A percentile compares a stretch with the other conserved stretches of the same genome.
phyloP scores from a whole-genome alignment of 64 coral and sea anemone genomes.

The Stichodactyla helianthus region DNA sequence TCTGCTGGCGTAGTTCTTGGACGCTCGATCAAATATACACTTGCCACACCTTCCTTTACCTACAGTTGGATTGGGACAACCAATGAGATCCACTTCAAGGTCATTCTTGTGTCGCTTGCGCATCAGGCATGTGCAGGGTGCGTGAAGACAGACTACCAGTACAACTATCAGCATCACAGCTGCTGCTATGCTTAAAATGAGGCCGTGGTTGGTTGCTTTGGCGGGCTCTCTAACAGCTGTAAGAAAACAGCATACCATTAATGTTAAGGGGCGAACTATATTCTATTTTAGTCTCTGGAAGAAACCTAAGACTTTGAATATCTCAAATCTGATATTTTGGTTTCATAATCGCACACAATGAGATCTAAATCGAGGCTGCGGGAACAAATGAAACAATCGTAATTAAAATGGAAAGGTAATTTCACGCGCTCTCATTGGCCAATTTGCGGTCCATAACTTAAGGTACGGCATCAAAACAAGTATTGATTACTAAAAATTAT shows the following conservation, averaged over 20 bases:
- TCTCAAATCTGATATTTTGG: no score
- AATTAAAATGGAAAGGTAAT: no score
- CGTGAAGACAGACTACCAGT: slow-evolving; percentile 17
- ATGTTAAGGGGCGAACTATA: neutral
- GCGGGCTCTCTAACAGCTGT: slow-evolving; percentile 3
- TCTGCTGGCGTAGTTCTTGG: slow-evolving; percentile 12
- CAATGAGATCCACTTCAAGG: slow-evolving; percentile 14
- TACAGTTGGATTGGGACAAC: slow-evolving; percentile 18
- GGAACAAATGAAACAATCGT: no score
- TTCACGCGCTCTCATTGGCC: no score
- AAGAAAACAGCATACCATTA: neutral
- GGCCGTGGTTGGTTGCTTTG: neutral
- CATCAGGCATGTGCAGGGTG: slow-evolving; percentile 4
- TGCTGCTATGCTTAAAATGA: neutral
- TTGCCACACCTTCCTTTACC: slow-evolving; percentile 16
- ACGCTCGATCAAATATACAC: slow-evolving; percentile 6
- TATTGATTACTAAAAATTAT: no score
- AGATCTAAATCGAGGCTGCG: no score
- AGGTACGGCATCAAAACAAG: no score
- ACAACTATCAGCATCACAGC: slow-evolving; percentile 15
- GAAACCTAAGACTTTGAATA: no score
- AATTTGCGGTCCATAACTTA: no score
- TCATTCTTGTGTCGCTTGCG: slow-evolving; percentile 5
- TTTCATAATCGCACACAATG: no score
- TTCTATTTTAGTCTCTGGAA: no score